Percentiles rank a stretch among this genome's conserved stretches.
phyloP scores from a whole-genome alignment of 2,888 invertebrate genomes.

The Ennomos fuscantarius region DNA sequence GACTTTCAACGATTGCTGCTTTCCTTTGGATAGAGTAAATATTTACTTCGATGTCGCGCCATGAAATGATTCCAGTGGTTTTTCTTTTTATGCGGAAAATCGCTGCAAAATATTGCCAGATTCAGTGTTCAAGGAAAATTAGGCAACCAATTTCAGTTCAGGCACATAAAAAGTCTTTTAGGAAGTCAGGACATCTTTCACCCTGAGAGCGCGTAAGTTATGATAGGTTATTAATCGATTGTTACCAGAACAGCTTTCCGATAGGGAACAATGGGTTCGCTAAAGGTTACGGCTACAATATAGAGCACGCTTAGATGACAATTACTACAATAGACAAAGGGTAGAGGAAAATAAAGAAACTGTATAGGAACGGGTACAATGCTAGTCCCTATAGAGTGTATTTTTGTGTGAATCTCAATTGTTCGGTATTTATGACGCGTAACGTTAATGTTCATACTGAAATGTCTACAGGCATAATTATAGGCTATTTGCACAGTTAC shows the following conservation, averaged over 20 bases:
- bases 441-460: background rate
- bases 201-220: slow-evolving; percentile 30
- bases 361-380: too few species aligned
- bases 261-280: slow-evolving; percentile 30
- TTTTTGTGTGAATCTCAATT: slow-evolving; percentile 1
- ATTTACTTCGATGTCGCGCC: too few species aligned
- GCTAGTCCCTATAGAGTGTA: background rate
- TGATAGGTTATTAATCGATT: slow-evolving; percentile 38
- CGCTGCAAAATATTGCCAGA: background rate
- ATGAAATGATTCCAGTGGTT: too few species aligned
- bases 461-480: background rate
- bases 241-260: slow-evolving; percentile 31
- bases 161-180: slow-evolving; percentile 7
- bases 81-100: too few species aligned
- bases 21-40: too few species aligned
- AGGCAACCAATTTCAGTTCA: slow-evolving; percentile 2
- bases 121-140: slow-evolving; percentile 1
- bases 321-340: slow-evolving; percentile 32
- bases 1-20: too few species aligned
- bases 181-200: slow-evolving; percentile 17
- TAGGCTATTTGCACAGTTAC: too few species aligned
- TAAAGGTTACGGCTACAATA: slow-evolving; percentile 25
- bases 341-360: slow-evolving; percentile 5
- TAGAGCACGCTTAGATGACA: slow-evolving; percentile 35
- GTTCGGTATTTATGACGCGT: background rate